Evolutionary conservation across 1,140 invertebrate species (phyloP).

Genomic region (Papilio xuthus): DNA sequence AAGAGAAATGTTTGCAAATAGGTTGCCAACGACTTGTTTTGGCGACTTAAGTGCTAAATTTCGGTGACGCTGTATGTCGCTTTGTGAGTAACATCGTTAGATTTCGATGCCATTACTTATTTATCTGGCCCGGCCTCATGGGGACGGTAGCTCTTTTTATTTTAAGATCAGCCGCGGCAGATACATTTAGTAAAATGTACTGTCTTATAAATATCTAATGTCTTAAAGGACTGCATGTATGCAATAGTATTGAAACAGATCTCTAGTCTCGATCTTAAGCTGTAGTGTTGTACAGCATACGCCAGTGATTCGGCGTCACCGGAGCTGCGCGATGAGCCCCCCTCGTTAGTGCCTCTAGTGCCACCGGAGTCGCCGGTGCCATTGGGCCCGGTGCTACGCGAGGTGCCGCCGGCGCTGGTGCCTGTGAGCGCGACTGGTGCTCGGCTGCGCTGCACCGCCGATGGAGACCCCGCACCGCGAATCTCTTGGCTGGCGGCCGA

Average conservation of each 20-base stretch:
- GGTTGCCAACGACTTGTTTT: no score
- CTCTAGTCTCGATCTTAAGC: background rate
- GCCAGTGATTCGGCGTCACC: constrained; percentile 44
- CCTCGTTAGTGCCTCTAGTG: constrained; percentile 52
- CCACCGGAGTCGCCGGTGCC: constrained; percentile 44
- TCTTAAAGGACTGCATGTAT: constrained; percentile 18
- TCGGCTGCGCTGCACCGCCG: constrained; percentile 57
- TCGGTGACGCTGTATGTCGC: no score
- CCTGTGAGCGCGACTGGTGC: constrained; percentile 48
- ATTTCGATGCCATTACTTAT: no score
- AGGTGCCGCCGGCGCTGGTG: constrained; percentile 58
- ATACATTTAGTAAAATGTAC: no score
- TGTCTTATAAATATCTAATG: no score
- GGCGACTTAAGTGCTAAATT: no score
- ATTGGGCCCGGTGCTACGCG: constrained; percentile 51
- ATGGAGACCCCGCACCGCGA: constrained; percentile 53
- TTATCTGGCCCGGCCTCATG: no score
- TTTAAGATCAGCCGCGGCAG: no score
- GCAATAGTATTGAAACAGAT: background rate
- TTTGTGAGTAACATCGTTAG: no score
- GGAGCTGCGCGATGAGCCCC: constrained; percentile 53
- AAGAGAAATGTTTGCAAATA: no score
- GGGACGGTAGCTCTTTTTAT: no score
- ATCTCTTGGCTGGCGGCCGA: constrained; percentile 61
- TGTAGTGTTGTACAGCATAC: background rate